phyloP scores from a whole-genome alignment of 2,113 vertebrate species.

The Psittacus erithacus region DNA sequence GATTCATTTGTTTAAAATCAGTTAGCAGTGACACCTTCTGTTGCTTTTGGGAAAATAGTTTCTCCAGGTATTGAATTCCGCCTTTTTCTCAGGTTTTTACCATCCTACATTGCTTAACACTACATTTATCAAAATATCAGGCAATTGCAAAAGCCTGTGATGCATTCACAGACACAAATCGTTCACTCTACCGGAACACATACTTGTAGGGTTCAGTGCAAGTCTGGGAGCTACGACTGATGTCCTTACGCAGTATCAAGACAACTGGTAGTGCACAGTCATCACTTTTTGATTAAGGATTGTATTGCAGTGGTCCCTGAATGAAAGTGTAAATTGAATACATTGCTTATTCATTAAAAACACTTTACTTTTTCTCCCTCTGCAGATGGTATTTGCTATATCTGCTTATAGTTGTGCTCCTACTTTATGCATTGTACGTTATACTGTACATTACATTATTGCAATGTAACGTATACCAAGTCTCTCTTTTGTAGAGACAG shows the following conservation, averaged over 20 bases:
- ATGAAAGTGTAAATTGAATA: not conserved
- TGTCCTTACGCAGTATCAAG: not conserved
- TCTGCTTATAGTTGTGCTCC: not conserved
- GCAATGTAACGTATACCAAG: not conserved
- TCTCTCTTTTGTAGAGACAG: not conserved
- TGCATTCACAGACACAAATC: not conserved
- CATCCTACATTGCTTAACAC: not conserved
- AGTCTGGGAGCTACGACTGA: not conserved
- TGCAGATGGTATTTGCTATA: not conserved
- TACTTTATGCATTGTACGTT: not conserved
- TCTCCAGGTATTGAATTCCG: conserved; percentile 17
- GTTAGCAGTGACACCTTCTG: conserved; percentile 71
- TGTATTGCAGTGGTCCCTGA: not conserved
- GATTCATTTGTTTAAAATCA: conserved; percentile 49
- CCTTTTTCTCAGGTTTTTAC: not conserved
- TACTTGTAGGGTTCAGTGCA: not conserved
- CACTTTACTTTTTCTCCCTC: not conserved
- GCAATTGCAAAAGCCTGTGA: not conserved
- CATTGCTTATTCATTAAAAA: not conserved
- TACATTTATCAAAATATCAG: not conserved
- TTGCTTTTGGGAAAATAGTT: conserved; percentile 59
- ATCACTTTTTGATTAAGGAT: not conserved
- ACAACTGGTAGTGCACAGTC: not conserved
- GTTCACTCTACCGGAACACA: not conserved
- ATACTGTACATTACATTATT: not conserved